Evolutionary conservation across 1,140 invertebrate species (phyloP).

Genomic region (Platyura marginata): DNA sequence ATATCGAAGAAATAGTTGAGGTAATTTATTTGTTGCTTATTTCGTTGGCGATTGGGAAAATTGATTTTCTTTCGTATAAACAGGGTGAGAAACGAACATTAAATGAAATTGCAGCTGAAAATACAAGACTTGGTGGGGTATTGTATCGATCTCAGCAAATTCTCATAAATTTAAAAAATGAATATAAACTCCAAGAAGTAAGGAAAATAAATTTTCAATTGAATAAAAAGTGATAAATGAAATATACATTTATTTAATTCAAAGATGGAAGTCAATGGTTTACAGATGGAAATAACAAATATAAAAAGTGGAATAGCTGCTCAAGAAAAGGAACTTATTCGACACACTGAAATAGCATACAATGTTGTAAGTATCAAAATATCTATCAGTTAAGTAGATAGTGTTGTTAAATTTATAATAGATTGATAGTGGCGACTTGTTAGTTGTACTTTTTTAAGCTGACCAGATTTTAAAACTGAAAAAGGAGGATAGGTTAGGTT

Average conservation of each 20-base stretch:
- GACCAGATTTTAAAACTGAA: too few species aligned
- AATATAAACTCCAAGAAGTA: constrained; percentile 10
- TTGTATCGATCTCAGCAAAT: constrained; percentile 17
- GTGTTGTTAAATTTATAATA: too few species aligned
- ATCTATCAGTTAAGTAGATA: too few species aligned
- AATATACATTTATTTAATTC: background rate
- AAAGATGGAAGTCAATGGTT: too few species aligned
- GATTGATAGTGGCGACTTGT: too few species aligned
- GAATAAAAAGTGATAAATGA: background rate
- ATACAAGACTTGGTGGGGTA: constrained; percentile 12
- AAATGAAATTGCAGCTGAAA: constrained; percentile 14
- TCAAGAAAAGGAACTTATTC: constrained; percentile 10
- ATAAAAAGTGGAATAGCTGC: too few species aligned
- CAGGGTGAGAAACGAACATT: constrained; percentile 4
- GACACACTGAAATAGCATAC: constrained; percentile 19
- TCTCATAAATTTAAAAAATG: constrained; percentile 10
- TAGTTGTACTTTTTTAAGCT: too few species aligned
- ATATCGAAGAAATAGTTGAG: constrained; percentile 20
- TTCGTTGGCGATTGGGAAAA: too few species aligned
- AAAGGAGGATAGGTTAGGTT: too few species aligned
- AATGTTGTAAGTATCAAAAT: constrained; percentile 3
- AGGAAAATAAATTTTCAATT: background rate
- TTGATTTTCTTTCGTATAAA: too few species aligned
- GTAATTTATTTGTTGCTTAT: too few species aligned
- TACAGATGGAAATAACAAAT: too few species aligned